Conservation (phyloP, 2,888 invertebrate species). For the Drosophila melanosoma region DNA sequence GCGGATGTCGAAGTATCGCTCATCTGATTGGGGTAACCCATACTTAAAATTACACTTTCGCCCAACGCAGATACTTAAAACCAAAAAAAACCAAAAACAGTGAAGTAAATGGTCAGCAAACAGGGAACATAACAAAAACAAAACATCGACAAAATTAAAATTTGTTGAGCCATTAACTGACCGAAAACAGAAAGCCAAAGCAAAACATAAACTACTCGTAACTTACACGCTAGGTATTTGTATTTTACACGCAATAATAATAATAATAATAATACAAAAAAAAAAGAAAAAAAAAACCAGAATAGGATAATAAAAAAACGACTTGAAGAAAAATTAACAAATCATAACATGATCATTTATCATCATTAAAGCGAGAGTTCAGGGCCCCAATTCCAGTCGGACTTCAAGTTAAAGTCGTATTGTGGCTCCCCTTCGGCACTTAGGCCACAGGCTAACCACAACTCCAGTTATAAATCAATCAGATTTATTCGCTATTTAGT, state of each 20-base stretch:
- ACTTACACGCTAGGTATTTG: constrained; percentile 39
- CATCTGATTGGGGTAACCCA: constrained; percentile 17
- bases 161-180: constrained; percentile 44
- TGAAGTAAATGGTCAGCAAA: constrained; percentile 13
- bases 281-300: too few relatives aligned
- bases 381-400: constrained; percentile 29
- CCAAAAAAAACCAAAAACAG: neutral
- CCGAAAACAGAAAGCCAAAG: constrained; percentile 26
- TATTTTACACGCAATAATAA: constrained; percentile 65
- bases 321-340: constrained; percentile 75
- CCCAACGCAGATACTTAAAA: neutral
- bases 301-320: constrained; percentile 56
- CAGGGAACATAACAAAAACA: constrained; percentile 4
- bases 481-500: constrained; percentile 73
- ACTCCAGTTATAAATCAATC: constrained; percentile 82
- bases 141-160: constrained; percentile 28
- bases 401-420: constrained; percentile 19
- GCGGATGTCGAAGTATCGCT: constrained; percentile 9
- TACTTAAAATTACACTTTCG: constrained; percentile 26
- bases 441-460: constrained; percentile 27
- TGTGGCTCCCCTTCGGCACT: constrained; percentile 20
- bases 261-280: constrained; percentile 51
- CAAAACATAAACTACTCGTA: constrained; percentile 38
- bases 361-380: constrained; percentile 75
- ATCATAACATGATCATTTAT: constrained; percentile 83